A percentile compares a stretch with the other conserved stretches of the same genome.
Conservation (phyloP, 2,113 vertebrate genomes). For the Prunella fulvescens region DNA sequence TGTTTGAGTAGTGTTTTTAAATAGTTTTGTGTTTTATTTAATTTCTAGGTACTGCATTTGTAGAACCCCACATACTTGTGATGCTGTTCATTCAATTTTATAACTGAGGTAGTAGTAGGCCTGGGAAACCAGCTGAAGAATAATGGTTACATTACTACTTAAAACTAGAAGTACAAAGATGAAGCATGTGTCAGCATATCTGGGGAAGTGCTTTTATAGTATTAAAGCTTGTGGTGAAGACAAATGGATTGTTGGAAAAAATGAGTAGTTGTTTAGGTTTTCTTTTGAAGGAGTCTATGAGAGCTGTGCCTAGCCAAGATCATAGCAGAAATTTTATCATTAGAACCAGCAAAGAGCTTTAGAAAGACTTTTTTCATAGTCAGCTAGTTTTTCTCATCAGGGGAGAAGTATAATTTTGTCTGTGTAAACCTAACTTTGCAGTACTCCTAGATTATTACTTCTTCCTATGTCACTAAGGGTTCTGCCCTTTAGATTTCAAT, state of each 20-base stretch:
- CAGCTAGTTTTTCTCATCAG: neutral
- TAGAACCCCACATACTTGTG: neutral
- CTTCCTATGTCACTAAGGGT: neutral
- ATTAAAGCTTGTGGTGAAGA: neutral
- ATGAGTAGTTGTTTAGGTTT: neutral
- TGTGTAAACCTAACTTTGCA: neutral
- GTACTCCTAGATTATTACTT: neutral
- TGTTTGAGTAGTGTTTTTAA: neutral
- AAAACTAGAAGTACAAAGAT: neutral
- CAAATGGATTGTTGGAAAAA: neutral
- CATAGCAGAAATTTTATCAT: neutral
- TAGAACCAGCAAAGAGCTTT: neutral
- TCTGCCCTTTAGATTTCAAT: neutral
- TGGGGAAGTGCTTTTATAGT: neutral
- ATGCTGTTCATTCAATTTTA: neutral
- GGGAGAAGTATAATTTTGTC: neutral
- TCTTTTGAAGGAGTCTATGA: neutral
- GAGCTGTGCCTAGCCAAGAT: neutral
- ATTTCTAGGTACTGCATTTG: neutral
- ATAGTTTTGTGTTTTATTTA: neutral
- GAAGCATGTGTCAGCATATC: neutral
- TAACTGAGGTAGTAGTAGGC: neutral
- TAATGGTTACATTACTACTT: neutral
- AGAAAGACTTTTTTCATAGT: neutral
- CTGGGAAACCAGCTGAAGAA: neutral